Base-by-base conservation (phyloP, 2,888 invertebrate genomes). In the Heliconius erato region DNA sequence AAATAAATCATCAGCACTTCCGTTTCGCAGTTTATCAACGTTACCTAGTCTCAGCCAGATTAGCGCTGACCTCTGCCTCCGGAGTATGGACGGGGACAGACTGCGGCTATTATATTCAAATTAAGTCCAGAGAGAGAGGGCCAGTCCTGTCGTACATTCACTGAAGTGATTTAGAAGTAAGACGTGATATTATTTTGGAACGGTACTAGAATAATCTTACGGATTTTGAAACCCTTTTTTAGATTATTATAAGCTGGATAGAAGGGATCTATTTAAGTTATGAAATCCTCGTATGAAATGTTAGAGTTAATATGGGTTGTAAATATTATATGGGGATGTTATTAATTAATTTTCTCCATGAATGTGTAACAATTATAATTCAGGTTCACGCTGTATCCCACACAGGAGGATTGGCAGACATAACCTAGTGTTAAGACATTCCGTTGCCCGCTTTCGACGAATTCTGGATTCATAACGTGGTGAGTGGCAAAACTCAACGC, bases 1-100 rank as follows among this genome's bases (percentile, higher is more conserved):
- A 84, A 86, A 86, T 87, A 87, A 87, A 87, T 87, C 87, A 86
- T 85, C 79, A 86, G 84, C 86, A 83, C 83, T 87, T 86, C 86
- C 85, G 82, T 72, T 78, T 84, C 80, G 85, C 85, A 85, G 85
- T 87, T 86, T 86, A 86, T 88, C 86, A 87, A 85, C 79, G 86
- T 84, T 83, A 83, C 80, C 81, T 83, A 84, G 82, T 81, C 84
- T 82, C 76, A 79, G 77, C 76, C 80, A 79, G 82, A 85, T 84
- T 85, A 82, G 81, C 80, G 77, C 72, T 81, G 84, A 83, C 84
- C 85, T 85, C 78, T 83, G 81, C 80, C 81, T 80, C 85, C 76
- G 83, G 32, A 35, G 19, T 59, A 28, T 59, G 59, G 54, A 59
- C 71, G 32, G 74, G 44, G 83, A 79, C 84, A 85, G 82, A 83